Percentiles rank a stretch among this genome's conserved stretches.
phyloP scores from a whole-genome alignment of 2,797 vertebrate genomes.

The Vultur gryphus region DNA sequence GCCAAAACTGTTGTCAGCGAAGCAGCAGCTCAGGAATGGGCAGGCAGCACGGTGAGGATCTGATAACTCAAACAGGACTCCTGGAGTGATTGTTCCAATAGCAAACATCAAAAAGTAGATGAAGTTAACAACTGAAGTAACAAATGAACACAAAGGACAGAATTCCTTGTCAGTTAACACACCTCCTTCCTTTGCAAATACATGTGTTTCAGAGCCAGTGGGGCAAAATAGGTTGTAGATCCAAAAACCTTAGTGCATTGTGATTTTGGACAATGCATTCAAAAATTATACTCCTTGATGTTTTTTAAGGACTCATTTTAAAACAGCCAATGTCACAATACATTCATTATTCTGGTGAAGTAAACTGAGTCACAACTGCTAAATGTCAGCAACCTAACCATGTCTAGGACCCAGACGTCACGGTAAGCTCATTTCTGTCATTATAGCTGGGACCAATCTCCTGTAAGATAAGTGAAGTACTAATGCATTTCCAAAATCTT shows the following conservation, averaged over 20 bases:
- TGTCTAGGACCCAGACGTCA: not conserved
- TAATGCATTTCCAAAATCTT: not conserved
- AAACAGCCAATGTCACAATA: not conserved
- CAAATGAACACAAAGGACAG: not conserved
- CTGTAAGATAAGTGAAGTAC: not conserved
- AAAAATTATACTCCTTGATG: not conserved
- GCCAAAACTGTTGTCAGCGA: conserved; percentile 40
- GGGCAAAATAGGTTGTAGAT: not conserved
- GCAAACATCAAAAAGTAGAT: not conserved
- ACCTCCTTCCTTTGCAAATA: not conserved
- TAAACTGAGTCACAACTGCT: not conserved
- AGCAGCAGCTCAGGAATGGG: conserved; percentile 46
- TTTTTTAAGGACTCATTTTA: not conserved
- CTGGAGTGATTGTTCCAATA: not conserved
- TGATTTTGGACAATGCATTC: not conserved
- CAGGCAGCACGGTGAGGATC: not conserved
- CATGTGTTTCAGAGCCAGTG: not conserved
- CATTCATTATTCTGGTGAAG: not conserved
- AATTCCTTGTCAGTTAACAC: not conserved
- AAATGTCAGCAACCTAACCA: not conserved
- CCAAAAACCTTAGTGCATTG: not conserved
- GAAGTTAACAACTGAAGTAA: not conserved
- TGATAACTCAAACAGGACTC: not conserved
- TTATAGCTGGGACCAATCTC: not conserved
- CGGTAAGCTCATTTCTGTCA: not conserved